Conservation (phyloP, 2,888 invertebrate genomes). For the Hydrotaea diabolus region DNA sequence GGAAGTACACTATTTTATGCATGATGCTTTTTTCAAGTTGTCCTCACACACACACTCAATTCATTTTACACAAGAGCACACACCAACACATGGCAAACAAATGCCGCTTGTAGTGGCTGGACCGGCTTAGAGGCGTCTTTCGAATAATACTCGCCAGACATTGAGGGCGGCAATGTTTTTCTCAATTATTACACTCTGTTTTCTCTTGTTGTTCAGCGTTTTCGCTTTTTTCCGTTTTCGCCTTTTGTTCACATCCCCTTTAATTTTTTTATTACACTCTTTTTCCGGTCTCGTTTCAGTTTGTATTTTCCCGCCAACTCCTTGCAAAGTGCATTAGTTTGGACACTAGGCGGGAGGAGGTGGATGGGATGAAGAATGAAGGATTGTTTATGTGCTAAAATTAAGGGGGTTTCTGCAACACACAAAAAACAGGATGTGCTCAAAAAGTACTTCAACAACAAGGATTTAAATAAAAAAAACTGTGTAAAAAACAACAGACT, state of each 20-base stretch:
- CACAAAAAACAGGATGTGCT: neutral
- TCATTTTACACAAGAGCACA: neutral
- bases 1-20: constrained; percentile 64
- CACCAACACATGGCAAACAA: neutral
- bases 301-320: neutral
- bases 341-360: neutral
- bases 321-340: neutral
- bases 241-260: constrained; percentile 17
- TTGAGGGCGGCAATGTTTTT: constrained; percentile 62
- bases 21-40: constrained; percentile 57
- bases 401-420: constrained; percentile 29
- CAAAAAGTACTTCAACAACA: constrained; percentile 41
- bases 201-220: constrained; percentile 65
- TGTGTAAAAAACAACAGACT: neutral
- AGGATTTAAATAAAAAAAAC: constrained; percentile 51
- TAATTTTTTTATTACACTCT: constrained; percentile 37
- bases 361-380: too few relatives aligned
- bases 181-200: constrained; percentile 68
- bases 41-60: neutral
- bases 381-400: constrained; percentile 63
- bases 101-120: neutral
- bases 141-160: constrained; percentile 45
- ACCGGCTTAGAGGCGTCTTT: constrained; percentile 58
- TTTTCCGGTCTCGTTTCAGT: constrained; percentile 28
- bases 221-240: constrained; percentile 51